Conservation (phyloP, 2,888 invertebrate genomes). For the Harpagoxenus sublaevis region DNA sequence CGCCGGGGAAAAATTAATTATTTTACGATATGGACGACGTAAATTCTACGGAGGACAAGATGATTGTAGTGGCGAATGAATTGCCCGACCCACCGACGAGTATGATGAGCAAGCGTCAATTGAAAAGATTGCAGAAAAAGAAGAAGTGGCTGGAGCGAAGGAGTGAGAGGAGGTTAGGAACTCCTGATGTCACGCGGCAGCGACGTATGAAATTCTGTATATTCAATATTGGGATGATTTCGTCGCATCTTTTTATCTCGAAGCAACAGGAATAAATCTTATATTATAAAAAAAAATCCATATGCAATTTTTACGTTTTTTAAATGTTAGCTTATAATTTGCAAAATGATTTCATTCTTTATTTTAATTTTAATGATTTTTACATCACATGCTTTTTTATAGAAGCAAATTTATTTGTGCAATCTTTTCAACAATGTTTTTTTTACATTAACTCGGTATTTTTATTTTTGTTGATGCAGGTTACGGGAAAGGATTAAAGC, state of each 20-base stretch:
- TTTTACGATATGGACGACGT: conserved; percentile 4
- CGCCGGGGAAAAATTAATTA: background rate
- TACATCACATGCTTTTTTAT: background rate
- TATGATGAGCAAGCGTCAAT: conserved; percentile 88
- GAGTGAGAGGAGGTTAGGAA: conserved; percentile 88
- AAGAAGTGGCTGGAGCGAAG: conserved; percentile 92
- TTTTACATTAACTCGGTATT: background rate
- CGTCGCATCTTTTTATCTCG: background rate
- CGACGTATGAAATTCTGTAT: conserved; percentile 3
- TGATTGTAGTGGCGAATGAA: conserved; percentile 5
- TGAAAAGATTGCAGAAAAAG: conserved; percentile 90
- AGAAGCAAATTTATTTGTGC: background rate
- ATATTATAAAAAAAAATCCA: background rate
- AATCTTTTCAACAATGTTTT: background rate
- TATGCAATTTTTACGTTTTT: background rate
- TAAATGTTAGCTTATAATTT: background rate
- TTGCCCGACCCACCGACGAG: conserved; percentile 30
- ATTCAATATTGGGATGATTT: background rate
- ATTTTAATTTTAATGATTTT: background rate
- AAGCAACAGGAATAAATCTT: background rate
- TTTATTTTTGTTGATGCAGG: conserved; percentile 69
- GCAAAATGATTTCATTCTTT: background rate
- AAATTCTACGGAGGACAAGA: conserved; percentile 1
- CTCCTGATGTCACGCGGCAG: conserved; percentile 20
- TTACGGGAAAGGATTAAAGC: conserved; percentile 91